Base-by-base conservation (phyloP, 2,113 vertebrate genomes). In the Etheostoma cragini region DNA sequence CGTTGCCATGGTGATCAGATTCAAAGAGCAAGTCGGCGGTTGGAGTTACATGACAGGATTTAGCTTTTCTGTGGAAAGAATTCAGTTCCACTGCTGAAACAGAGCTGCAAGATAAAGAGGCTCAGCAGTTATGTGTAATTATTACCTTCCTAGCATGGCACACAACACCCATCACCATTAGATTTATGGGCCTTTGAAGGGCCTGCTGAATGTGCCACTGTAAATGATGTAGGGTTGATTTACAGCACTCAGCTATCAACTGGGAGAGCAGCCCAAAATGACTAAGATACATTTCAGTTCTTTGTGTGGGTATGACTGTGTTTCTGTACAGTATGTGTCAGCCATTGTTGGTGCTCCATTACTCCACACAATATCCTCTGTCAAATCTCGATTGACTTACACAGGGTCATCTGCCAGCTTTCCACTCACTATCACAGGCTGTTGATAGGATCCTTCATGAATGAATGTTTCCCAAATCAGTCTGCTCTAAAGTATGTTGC, bases 1-100 rank as follows among this genome's bases (percentile, higher is more conserved):
- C 47, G 91, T 95, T 94, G 90, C 92, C 92, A 94, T 94, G 94
- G 94, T 35, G 87, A 95, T 89, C 26, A 45, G 46, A 88, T 87
- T 85, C 77, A 74, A 72, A 87, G 87, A 87, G 78, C 82, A 47
- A 72, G 82, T 67, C 78, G 21, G 70, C 57, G 81, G 84, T 86
- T 88, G 89, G 84, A 89, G 81, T 80, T 81, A 76, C 87, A 84
- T 80, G 90, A 90, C 85, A 91, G 83, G 82, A 80, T 68, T 80
- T 80, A 68, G 85, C 80, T 82, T 88, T 72, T 58, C 73, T 21
- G 22, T 78, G 78, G 66, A 86, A 81, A 72, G 45, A 90, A 87
- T 85, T 84, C 58, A 19, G 78, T 68, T 82, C 58, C 64, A 22
- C 62, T 58, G 75, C 81, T 76, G 64, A 83, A 78, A 58, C 56